Base-by-base conservation (phyloP, 2,888 invertebrate species). In the Cremastinae sp. region DNA sequence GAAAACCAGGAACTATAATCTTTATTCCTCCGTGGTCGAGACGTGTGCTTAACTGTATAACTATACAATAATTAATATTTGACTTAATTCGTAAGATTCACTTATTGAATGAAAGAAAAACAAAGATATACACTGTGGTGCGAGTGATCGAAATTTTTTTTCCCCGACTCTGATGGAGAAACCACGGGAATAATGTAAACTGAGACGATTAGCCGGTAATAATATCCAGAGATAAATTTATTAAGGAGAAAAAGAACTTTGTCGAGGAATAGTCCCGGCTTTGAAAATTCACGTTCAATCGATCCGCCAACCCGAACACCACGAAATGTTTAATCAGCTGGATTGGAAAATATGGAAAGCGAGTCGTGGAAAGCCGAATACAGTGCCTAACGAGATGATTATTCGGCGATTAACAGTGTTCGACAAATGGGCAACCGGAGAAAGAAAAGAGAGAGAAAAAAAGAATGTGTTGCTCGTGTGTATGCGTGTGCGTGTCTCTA, bases 1-100 rank as follows among this genome's bases (percentile, higher is more conserved):
- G 9, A 38, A 28, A 54, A 41, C 36, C 28, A 45, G 4, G 28
- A 22, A 28, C 43, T n/a, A 53, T 1, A 66, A 36, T 22, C n/a
- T 69, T 45, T 69, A 54, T 59, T 43, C 22, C 36, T 41, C 58
- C 58, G 38, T 58, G 41, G 51, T 59, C 51, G 72, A 59, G 58
- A 65, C 51, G 65, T 53, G 72, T 65, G 72, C 65, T 72, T 72
- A 72, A 66, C 56, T 49, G 49, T 28, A 53, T 59, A 62, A 38
- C 34, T 8, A 54, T 64, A 9, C 43, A 70, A 43, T 70, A 61
- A 36, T 16, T 41, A 51, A 36, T 70, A 53, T 53, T 61, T 53
- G 51, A 70, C 53, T 47, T 47, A 56, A 71, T 62, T 43, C 14
- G 38, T 71, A 71, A 62, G 62, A 71, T 47, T 45, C 53, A 62